phyloP scores from a whole-genome alignment of 2,797 vertebrate genomes.

The Onychomys torridus region DNA sequence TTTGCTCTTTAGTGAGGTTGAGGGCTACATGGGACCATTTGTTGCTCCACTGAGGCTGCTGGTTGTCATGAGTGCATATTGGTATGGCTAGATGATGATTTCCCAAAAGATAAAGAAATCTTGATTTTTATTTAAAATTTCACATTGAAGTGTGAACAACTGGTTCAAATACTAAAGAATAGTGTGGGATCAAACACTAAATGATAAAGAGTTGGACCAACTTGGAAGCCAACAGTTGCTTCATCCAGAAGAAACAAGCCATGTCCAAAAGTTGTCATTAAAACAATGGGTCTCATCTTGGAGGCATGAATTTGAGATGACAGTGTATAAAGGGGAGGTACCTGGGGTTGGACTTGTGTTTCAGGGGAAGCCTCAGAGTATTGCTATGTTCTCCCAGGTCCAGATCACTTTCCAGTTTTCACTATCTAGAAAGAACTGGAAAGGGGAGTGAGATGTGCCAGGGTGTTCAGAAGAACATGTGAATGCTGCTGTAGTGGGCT shows the following conservation, averaged over 20 bases:
- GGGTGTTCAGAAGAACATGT: neutral
- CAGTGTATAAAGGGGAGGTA: neutral
- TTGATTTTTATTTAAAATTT: neutral
- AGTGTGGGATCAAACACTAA: neutral
- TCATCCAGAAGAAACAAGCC: neutral
- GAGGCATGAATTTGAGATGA: neutral
- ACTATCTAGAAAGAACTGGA: slow-evolving; percentile 38
- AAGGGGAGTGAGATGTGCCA: neutral
- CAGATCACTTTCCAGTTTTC: neutral
- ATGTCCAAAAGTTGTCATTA: neutral
- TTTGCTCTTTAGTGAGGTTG: neutral
- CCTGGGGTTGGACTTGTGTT: neutral
- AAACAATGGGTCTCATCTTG: neutral
- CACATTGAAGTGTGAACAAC: neutral
- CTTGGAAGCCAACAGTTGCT: neutral
- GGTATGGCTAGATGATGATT: neutral
- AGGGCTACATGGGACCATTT: neutral
- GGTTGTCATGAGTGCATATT: neutral
- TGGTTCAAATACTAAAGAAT: neutral
- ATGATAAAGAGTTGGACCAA: neutral
- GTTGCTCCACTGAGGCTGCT: neutral
- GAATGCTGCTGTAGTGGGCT: neutral
- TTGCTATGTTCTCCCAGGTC: neutral
- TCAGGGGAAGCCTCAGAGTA: neutral
- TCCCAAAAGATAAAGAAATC: neutral